These are phyloP conservation scores for Eupithecia subfuscata DNA, from an alignment of 2,888 invertebrate genomes.

Conservation along the genomic window DNA sequence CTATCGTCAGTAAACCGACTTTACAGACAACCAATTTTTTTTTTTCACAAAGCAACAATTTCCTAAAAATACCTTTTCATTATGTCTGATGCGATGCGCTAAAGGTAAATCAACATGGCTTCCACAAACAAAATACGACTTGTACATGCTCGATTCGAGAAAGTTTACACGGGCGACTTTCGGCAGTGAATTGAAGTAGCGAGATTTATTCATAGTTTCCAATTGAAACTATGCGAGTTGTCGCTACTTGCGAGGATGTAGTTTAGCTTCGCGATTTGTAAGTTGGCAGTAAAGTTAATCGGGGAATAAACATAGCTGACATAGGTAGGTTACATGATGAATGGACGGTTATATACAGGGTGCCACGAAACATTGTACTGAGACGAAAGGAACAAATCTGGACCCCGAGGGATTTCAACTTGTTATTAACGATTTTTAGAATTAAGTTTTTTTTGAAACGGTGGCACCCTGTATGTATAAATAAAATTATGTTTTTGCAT, in stretches of 20 bases:
- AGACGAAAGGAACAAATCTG: no score
- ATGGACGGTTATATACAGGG: no score
- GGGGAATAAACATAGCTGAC: neutral
- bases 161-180: conserved; percentile 6
- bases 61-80: neutral
- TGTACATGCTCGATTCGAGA: neutral
- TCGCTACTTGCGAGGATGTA: neutral
- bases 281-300: neutral
- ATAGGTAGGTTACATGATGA: neutral
- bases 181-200: neutral
- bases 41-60: neutral
- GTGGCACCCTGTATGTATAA: no score
- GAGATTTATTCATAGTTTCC: conserved; percentile 7
- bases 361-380: no score
- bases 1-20: no score
- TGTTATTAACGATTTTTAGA: no score
- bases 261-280: neutral
- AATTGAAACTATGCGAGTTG: neutral
- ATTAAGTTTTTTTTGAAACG: no score
- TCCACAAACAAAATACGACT: neutral
- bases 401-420: no score
- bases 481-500: no score
- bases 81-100: conserved; percentile 1
- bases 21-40: no score
- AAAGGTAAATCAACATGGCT: neutral